A percentile compares a stretch with the other conserved stretches of the same genome.
These are phyloP conservation scores for Phortica okadai DNA, from an alignment of 2,888 invertebrate genomes.

Conservation along the genomic window DNA sequence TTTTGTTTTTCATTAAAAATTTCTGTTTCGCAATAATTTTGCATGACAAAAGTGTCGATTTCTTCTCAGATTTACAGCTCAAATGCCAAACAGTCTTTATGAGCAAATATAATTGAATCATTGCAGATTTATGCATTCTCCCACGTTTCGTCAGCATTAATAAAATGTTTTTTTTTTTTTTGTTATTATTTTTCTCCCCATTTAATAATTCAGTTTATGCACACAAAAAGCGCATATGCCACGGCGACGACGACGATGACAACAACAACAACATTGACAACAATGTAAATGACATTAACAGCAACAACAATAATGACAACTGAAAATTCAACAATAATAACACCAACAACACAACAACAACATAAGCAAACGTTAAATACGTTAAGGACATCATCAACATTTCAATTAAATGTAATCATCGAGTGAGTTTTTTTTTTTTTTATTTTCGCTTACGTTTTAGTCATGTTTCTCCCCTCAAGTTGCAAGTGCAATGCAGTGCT, in stretches of 20 bases:
- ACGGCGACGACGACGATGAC: not conserved
- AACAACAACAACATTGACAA: constrained; percentile 47
- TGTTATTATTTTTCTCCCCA: too few relatives aligned
- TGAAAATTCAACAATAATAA: constrained; percentile 46
- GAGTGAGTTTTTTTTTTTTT: constrained; percentile 5
- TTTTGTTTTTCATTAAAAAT: too few relatives aligned
- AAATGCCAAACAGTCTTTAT: not conserved
- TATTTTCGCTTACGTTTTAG: constrained; percentile 7
- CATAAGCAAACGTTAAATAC: constrained; percentile 36
- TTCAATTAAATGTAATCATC: constrained; percentile 70
- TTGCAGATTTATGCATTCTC: constrained; percentile 48
- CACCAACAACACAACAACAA: constrained; percentile 32
- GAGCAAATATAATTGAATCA: not conserved
- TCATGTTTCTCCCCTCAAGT: not conserved
- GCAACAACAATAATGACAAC: constrained; percentile 34
- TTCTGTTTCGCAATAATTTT: too few relatives aligned
- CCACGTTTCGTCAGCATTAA: constrained; percentile 49
- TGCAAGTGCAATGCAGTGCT: constrained; percentile 12
- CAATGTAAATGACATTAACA: constrained; percentile 31
- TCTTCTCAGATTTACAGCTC: too few relatives aligned
- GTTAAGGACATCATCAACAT: constrained; percentile 72
- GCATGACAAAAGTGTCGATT: too few relatives aligned
- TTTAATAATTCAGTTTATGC: too few relatives aligned
- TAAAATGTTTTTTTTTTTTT: not conserved
- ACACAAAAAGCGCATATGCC: not conserved